Conservation (phyloP, 1,140 invertebrate genomes). For the Bombus superbus region DNA sequence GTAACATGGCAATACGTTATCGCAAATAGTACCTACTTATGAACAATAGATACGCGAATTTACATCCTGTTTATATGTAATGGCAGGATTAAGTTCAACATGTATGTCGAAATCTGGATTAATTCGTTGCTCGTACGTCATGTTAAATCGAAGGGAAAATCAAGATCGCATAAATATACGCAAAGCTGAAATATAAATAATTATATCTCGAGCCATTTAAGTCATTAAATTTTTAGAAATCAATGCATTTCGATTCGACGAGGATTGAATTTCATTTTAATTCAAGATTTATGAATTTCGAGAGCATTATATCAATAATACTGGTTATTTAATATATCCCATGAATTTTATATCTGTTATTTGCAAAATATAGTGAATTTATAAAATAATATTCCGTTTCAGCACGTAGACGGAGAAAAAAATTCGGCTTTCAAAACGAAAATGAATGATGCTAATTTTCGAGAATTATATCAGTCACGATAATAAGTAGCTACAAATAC, state of each 20-base stretch:
- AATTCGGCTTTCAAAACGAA: no score
- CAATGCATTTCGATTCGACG: background rate
- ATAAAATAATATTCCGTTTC: no score
- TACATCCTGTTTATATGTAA: constrained; percentile 20
- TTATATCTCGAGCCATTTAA: background rate
- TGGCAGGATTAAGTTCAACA: constrained; percentile 1
- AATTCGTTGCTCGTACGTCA: background rate
- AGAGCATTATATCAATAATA: background rate
- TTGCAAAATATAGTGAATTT: no score
- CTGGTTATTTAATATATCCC: no score
- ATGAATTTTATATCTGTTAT: no score
- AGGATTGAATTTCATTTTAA: background rate
- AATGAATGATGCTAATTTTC: background rate
- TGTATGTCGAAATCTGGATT: constrained; percentile 4
- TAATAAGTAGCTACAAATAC: background rate
- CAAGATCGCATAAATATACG: background rate
- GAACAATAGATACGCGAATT: constrained; percentile 14
- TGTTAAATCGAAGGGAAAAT: background rate
- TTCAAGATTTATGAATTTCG: background rate
- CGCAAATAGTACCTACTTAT: background rate
- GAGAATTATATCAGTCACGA: background rate
- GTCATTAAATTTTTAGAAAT: background rate
- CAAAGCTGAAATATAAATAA: background rate
- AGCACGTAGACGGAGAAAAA: no score
- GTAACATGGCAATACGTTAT: background rate